These are phyloP conservation scores for Diplolepis rosae DNA, from an alignment of 2,888 invertebrate species.

Conservation along the genomic window DNA sequence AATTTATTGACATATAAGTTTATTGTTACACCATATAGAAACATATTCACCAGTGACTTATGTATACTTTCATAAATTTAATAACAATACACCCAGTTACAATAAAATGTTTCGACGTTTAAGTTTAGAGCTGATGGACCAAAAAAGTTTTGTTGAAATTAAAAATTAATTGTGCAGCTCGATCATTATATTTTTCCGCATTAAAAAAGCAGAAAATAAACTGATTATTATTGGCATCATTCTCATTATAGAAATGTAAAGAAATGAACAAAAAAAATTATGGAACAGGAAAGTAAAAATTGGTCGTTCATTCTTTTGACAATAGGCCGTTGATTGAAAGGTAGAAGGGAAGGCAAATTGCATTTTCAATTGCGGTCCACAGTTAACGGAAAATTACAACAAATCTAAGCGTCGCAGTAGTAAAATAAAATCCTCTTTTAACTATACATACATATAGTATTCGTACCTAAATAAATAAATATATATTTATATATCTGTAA, in stretches of 20 bases:
- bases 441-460: background rate
- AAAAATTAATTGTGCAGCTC: slow-evolving; percentile 41
- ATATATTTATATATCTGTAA: slow-evolving; percentile 1
- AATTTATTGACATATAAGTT: slow-evolving; percentile 46
- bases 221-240: background rate
- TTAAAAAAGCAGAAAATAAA: background rate
- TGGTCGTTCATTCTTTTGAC: background rate
- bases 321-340: background rate
- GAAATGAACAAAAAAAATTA: background rate
- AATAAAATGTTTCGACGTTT: slow-evolving; percentile 19
- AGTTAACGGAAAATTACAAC: background rate
- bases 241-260: background rate
- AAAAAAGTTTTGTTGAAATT: background rate
- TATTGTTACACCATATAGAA: slow-evolving; percentile 51
- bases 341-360: background rate
- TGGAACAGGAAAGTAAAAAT: background rate
- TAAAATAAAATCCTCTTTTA: background rate
- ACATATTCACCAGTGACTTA: slow-evolving; percentile 53
- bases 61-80: slow-evolving; percentile 58
- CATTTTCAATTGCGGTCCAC: background rate
- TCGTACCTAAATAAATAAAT: background rate
- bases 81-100: slow-evolving; percentile 48
- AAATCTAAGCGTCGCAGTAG: background rate
- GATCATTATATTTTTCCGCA: slow-evolving; percentile 26
- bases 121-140: background rate